Evolutionary conservation across 2,888 invertebrate genomes (phyloP).

Genomic region (Smittia sp.): DNA sequence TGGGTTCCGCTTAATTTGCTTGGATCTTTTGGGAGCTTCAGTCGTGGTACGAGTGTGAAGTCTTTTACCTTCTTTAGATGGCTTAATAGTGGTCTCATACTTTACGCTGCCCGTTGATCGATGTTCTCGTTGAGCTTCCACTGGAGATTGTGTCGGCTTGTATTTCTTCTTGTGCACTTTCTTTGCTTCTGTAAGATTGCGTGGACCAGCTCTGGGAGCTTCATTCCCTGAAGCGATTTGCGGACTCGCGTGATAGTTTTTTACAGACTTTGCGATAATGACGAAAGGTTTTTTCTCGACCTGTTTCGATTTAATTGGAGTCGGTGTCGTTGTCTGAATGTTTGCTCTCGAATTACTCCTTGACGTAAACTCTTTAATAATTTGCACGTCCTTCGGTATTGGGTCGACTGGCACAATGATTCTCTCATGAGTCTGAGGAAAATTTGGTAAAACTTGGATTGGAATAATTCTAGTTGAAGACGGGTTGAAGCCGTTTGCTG

Average conservation of each 20-base stretch:
- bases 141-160: neutral
- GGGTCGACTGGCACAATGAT: slow-evolving; percentile 22
- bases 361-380: neutral
- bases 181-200: too few species aligned
- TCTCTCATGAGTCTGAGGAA: slow-evolving; percentile 23
- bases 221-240: too few species aligned
- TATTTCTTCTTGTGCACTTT: too few species aligned
- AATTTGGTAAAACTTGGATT: neutral
- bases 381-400: neutral
- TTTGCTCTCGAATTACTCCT: neutral
- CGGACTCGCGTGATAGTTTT: too few species aligned
- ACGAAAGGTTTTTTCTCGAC: neutral
- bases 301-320: neutral
- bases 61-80: too few species aligned
- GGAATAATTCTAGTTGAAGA: neutral
- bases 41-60: neutral
- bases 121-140: neutral
- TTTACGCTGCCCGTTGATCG: neutral
- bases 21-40: neutral
- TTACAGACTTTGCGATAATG: too few species aligned
- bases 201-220: too few species aligned
- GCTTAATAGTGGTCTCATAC: too few species aligned
- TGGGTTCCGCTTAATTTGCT: neutral
- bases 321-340: neutral
- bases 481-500: neutral